Evolutionary conservation across 2,888 invertebrate species (phyloP).

Genomic region (Synergus gifuensis): DNA sequence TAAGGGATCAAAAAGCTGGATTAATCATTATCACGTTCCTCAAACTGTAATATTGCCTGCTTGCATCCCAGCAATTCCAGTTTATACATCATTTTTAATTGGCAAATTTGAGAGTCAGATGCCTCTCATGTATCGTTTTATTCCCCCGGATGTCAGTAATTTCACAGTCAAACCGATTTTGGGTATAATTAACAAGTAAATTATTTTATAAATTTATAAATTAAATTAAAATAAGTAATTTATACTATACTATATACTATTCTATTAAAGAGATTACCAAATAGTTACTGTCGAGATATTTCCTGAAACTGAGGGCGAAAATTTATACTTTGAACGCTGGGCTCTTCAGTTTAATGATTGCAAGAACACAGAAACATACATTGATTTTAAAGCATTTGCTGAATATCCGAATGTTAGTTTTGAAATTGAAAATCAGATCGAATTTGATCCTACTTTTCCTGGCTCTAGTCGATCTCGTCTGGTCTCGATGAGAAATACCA

Average conservation of each 20-base stretch:
- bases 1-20: conserved; percentile 56
- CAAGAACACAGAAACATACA: conserved; percentile 65
- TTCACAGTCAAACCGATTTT: conserved; percentile 77
- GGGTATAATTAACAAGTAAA: conserved; percentile 72
- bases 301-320: conserved; percentile 64
- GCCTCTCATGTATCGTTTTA: conserved; percentile 76
- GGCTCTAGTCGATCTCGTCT: conserved; percentile 67
- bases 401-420: conserved; percentile 73
- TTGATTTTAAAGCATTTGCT: conserved; percentile 76
- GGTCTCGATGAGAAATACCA: conserved; percentile 74
- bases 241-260: background rate
- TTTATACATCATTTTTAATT: conserved; percentile 75
- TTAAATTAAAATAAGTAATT: conserved; percentile 27
- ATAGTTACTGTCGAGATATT: conserved; percentile 75
- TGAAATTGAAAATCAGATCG: conserved; percentile 69
- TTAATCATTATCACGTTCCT: conserved; percentile 69
- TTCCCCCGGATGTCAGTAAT: conserved; percentile 75
- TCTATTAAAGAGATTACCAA: conserved; percentile 66
- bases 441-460: conserved; percentile 73
- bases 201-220: background rate
- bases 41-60: conserved; percentile 69
- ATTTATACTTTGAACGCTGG: conserved; percentile 77
- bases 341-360: conserved; percentile 76
- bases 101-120: conserved; percentile 71
- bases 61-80: conserved; percentile 63